phyloP scores from a whole-genome alignment of 2,797 vertebrate species.

The Oryzias sinensis region DNA sequence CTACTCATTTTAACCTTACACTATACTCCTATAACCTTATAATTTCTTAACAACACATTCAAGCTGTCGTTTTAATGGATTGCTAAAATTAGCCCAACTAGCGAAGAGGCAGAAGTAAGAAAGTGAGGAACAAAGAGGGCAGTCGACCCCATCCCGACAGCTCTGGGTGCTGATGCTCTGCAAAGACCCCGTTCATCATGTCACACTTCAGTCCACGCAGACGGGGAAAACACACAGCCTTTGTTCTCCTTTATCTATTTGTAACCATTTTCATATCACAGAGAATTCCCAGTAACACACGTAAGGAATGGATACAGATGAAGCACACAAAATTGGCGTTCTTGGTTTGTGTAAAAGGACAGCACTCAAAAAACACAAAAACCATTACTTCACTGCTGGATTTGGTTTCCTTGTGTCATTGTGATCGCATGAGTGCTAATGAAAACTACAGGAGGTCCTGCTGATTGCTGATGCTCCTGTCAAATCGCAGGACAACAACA shows the following conservation, averaged over 20 bases:
- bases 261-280: neutral
- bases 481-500: conserved; percentile 8
- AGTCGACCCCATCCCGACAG: conserved; percentile 20
- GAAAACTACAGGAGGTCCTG: conserved; percentile 19
- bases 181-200: conserved; percentile 12
- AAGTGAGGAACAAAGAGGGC: conserved; percentile 34
- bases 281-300: neutral
- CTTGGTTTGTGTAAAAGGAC: too few species aligned
- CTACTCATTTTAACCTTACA: too few species aligned
- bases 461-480: conserved; percentile 1
- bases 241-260: conserved; percentile 1
- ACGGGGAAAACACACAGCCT: conserved; percentile 5
- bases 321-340: too few species aligned
- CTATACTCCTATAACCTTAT: too few species aligned
- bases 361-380: too few species aligned
- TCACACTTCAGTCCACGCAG: conserved; percentile 23
- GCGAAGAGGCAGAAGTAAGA: conserved; percentile 21
- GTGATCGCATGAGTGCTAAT: conserved; percentile 12
- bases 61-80: conserved; percentile 2
- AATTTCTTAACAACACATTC: too few species aligned
- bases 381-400: conserved; percentile 9
- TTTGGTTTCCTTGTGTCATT: conserved; percentile 7
- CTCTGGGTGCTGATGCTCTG: conserved; percentile 6
- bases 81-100: conserved; percentile 39
- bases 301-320: too few species aligned